A percentile compares a stretch with the other conserved stretches of the same genome.
These are phyloP conservation scores for Leptestheria dahalacensis DNA, from an alignment of 1,140 invertebrate species.

Conservation along the genomic window DNA sequence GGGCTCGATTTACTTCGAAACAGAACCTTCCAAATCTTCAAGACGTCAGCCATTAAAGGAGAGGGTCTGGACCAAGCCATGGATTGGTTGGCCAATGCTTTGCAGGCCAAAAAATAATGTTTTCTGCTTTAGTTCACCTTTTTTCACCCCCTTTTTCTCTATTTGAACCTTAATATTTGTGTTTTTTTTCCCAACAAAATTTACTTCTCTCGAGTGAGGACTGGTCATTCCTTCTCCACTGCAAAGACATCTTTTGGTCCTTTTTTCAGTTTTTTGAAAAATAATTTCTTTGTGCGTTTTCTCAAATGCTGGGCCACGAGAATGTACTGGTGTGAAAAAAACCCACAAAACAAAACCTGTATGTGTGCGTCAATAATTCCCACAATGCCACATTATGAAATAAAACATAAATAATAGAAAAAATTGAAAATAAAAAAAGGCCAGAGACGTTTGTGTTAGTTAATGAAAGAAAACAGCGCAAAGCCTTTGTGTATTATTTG, in stretches of 20 bases:
- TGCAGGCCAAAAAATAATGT: constrained; percentile 65
- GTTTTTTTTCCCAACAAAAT: too few relatives aligned
- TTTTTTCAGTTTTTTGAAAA: neutral
- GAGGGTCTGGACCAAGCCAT: constrained; percentile 96
- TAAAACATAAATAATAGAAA: neutral
- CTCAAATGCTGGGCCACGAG: neutral
- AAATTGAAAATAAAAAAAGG: neutral
- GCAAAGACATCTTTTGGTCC: neutral
- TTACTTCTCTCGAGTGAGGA: neutral
- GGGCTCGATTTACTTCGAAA: constrained; percentile 89
- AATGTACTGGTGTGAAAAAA: neutral
- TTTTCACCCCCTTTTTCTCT: too few relatives aligned
- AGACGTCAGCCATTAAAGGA: constrained; percentile 96
- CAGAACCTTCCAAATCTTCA: constrained; percentile 98
- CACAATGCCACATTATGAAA: neutral
- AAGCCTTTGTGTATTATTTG: too few relatives aligned
- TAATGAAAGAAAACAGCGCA: too few relatives aligned
- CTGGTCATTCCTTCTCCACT: neutral
- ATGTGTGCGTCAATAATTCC: neutral
- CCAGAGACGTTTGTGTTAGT: too few relatives aligned
- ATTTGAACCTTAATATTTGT: too few relatives aligned
- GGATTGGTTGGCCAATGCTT: constrained; percentile 90
- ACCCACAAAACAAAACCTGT: too few relatives aligned
- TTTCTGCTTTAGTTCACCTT: neutral
- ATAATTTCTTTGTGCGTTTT: neutral